Evolutionary conservation across 2,113 vertebrate genomes (phyloP).

Genomic region (Takifugu flavidus): DNA sequence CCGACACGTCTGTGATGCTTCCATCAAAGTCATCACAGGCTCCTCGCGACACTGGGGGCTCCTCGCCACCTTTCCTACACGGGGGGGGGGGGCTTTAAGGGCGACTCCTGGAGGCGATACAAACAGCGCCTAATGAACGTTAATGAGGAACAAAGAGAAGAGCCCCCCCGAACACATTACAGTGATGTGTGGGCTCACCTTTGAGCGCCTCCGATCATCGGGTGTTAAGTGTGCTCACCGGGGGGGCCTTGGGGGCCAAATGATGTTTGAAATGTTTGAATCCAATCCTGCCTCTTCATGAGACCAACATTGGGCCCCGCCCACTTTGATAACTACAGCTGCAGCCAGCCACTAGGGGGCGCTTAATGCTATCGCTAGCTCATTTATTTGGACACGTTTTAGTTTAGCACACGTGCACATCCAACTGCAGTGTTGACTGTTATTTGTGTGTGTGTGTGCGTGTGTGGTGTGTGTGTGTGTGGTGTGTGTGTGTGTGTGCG

Average conservation of each 20-base stretch:
- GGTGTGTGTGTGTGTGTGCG: too few species aligned
- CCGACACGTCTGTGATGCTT: conserved; percentile 4
- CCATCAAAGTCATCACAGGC: conserved; percentile 36
- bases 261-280: conserved; percentile 78
- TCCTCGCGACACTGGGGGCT: conserved; percentile 40
- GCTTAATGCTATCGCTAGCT: too few species aligned
- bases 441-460: too few species aligned
- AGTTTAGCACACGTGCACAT: too few species aligned
- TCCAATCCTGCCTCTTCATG: conserved; percentile 80
- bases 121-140: conserved; percentile 73
- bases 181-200: conserved; percentile 74
- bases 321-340: too few species aligned
- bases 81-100: conserved; percentile 49
- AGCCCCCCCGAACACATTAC: conserved; percentile 58
- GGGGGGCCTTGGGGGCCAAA: conserved; percentile 73
- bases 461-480: too few species aligned
- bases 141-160: conserved; percentile 55
- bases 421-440: too few species aligned
- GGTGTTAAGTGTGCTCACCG: conserved; percentile 68
- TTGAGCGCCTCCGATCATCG: conserved; percentile 60
- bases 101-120: conserved; percentile 67
- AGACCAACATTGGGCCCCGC: conserved; percentile 71
- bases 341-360: too few species aligned
- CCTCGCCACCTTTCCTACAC: conserved; percentile 45
- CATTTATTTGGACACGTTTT: too few species aligned